Evolutionary conservation across 2,888 invertebrate genomes (phyloP).

Genomic region (Zaprionus obscuricornis): DNA sequence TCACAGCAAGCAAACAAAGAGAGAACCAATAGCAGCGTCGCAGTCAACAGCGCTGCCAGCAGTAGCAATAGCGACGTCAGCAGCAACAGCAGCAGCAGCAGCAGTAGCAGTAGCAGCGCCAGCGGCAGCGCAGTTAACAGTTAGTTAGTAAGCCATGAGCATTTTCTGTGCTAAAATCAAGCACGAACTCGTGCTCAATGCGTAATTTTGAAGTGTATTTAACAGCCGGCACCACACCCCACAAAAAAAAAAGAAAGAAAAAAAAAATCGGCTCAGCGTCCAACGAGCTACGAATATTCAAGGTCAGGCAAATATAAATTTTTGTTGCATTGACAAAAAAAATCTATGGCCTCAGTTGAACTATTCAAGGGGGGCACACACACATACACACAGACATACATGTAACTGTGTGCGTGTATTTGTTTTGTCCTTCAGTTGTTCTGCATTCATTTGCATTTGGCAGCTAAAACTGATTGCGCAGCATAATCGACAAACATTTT

Average conservation of each 20-base stretch:
- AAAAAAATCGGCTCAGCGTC: background rate
- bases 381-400: too few species aligned
- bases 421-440: conserved; percentile 22
- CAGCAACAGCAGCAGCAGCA: background rate
- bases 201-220: conserved; percentile 26
- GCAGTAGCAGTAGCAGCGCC: conserved; percentile 29
- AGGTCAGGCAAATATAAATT: conserved; percentile 35
- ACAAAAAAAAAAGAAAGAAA: background rate
- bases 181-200: background rate
- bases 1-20: conserved; percentile 16
- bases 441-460: conserved; percentile 6
- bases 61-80: too few species aligned
- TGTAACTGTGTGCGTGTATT: background rate
- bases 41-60: background rate
- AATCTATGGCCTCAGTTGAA: conserved; percentile 30
- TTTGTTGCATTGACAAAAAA: conserved; percentile 6
- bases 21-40: conserved; percentile 13
- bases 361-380: conserved; percentile 20
- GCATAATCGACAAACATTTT: conserved; percentile 11
- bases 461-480: conserved; percentile 13
- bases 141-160: conserved; percentile 2
- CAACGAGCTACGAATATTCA: conserved; percentile 6
- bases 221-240: conserved; percentile 48
- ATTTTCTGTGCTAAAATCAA: conserved; percentile 18
- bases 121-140: conserved; percentile 29